Percentiles rank a stretch among this genome's conserved stretches.
Conservation (phyloP, 2,797 vertebrate genomes). For the Mus minutoides region DNA sequence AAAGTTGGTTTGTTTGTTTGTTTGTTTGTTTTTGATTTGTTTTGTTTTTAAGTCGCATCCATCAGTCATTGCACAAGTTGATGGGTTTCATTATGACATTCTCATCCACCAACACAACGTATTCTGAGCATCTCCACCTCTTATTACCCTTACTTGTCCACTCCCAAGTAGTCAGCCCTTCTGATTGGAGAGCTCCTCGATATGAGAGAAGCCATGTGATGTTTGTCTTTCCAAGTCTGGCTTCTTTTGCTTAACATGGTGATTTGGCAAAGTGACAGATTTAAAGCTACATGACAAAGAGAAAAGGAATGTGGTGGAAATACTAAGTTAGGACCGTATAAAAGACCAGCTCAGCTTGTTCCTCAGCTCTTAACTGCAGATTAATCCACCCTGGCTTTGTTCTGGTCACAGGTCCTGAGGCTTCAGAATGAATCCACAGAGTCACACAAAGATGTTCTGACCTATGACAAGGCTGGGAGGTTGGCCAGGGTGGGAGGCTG, state of each 20-base stretch:
- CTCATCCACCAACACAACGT: neutral
- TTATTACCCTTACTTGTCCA: neutral
- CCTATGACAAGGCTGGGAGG: neutral
- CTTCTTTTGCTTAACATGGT: neutral
- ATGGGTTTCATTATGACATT: neutral
- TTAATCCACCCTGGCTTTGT: constrained; percentile 65
- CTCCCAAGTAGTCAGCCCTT: neutral
- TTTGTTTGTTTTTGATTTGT: neutral
- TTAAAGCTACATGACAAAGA: constrained; percentile 43
- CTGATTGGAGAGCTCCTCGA: neutral
- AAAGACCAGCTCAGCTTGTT: neutral
- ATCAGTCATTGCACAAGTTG: neutral
- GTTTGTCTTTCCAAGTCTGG: neutral
- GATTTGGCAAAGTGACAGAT: neutral
- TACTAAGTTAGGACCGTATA: constrained; percentile 18
- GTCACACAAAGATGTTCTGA: constrained; percentile 36
- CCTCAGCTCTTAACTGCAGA: constrained; percentile 17
- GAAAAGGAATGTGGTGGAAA: constrained; percentile 70
- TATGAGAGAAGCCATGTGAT: neutral
- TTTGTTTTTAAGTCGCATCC: neutral
- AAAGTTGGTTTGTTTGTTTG: neutral
- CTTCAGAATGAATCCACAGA: neutral
- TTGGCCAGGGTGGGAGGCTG: neutral
- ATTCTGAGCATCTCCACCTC: no score
- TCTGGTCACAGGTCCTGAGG: constrained; percentile 24